A percentile compares a stretch with the other conserved stretches of the same genome.
These are phyloP conservation scores for Heteromurus nitidus DNA, from an alignment of 2,888 invertebrate genomes.

Conservation along the genomic window DNA sequence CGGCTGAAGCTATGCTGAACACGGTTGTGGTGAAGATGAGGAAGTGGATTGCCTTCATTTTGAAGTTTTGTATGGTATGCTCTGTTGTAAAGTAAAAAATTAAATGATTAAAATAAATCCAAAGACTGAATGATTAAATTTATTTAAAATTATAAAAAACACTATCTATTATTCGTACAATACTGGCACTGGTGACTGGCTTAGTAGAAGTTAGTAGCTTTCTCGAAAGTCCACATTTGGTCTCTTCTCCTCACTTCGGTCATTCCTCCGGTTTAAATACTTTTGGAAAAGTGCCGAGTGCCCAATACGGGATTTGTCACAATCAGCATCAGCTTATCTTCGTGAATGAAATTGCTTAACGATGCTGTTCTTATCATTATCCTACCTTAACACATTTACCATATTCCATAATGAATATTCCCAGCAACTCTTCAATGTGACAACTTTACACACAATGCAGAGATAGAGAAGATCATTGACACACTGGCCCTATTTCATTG, in stretches of 20 bases:
- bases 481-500: constrained; percentile 39
- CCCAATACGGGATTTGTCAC: too few species aligned
- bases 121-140: too few species aligned
- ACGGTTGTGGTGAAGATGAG: background rate
- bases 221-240: too few species aligned
- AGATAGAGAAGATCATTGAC: constrained; percentile 31
- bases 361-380: background rate
- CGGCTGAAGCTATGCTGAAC: background rate
- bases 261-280: too few species aligned
- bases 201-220: too few species aligned
- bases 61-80: background rate
- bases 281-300: too few species aligned
- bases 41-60: background rate
- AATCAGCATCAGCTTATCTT: too few species aligned
- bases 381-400: background rate
- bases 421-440: background rate
- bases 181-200: too few species aligned
- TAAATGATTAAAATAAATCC: background rate
- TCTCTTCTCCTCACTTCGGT: too few species aligned
- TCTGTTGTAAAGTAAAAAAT: background rate
- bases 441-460: too few species aligned
- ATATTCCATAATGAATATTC: background rate
- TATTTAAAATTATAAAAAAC: background rate
- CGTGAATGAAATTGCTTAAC: background rate
- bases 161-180: background rate